phyloP scores from a whole-genome alignment of 2,797 vertebrate species.

The Netta rufina region DNA sequence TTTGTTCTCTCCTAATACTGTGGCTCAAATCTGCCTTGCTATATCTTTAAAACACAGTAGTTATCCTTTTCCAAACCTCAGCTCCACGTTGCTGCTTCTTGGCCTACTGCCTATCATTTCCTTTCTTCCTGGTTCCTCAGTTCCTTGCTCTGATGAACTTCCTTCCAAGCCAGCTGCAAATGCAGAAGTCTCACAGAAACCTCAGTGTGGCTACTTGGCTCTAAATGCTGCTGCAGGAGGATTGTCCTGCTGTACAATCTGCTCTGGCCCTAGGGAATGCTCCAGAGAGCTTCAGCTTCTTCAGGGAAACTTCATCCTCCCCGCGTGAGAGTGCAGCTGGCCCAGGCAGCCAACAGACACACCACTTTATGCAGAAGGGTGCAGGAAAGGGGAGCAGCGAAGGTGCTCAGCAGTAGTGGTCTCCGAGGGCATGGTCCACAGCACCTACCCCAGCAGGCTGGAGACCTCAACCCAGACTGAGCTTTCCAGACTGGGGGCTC shows the following conservation, averaged over 20 bases:
- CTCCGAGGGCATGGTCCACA: too few species aligned
- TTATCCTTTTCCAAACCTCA: not conserved
- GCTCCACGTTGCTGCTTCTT: not conserved
- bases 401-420: not conserved
- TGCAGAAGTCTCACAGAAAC: not conserved
- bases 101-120: not conserved
- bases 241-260: not conserved
- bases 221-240: not conserved
- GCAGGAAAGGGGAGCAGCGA: not conserved
- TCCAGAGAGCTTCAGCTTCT: not conserved
- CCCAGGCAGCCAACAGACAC: not conserved
- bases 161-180: not conserved
- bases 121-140: not conserved
- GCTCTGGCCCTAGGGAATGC: not conserved
- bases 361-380: not conserved
- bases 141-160: not conserved
- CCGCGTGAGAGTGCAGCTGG: not conserved
- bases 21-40: not conserved
- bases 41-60: not conserved
- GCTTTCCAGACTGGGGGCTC: not conserved
- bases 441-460: fast-evolving
- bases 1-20: not conserved
- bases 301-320: not conserved
- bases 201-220: not conserved
- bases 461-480: not conserved